Evolutionary conservation across 2,797 vertebrate genomes (phyloP), one percentile per base, ranked within the genome.

Genomic region (Trachops cirrhosus): DNA sequence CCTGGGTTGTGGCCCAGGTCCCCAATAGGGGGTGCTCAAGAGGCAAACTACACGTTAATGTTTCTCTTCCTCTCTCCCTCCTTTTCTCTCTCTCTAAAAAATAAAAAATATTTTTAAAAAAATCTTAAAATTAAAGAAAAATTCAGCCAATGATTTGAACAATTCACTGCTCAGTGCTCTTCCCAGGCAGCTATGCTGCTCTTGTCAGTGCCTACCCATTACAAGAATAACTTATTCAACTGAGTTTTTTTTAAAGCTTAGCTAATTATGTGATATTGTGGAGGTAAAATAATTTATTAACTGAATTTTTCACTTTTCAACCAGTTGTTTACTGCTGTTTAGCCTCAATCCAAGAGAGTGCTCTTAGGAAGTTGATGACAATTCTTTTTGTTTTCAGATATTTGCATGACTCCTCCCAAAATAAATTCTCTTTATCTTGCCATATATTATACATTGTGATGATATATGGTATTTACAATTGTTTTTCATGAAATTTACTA

Each of bases 331-430:
- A 77, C 5, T 11, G 16, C 62, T 93, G 4, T 37, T 54, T 83
- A 70, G 8, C 26, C 24, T 93, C 41, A 37, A 22, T 12, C 9
- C 1, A 11, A 48, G 34, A 52, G 5, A 59, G 3, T 82, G 9
- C 22, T 80, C 44, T 86, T 77, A 50, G 22, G 2, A 71, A 68
- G 6, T 9, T 78, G 9, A 86, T 67, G 37, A n/a, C 59, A 50
- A 67, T n/a, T 87, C 9, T 86, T 32, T 83, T 10, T 86, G 64
- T 59, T 94, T 93, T 12, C 41, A 93, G 94, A 79, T 94, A 91
- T 52, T 77, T 18, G 77, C 6, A 34, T 3, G 84, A n/a, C n/a
- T 21, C 3, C 54, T 50, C 54, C 3, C 32, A 93, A 93, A 10
- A 0, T 87, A 79, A 41, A 79, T 10, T 85, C 9, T 34, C 19